Evolutionary conservation across 2,888 invertebrate species (phyloP).

Genomic region (Ptilodon capucinus): DNA sequence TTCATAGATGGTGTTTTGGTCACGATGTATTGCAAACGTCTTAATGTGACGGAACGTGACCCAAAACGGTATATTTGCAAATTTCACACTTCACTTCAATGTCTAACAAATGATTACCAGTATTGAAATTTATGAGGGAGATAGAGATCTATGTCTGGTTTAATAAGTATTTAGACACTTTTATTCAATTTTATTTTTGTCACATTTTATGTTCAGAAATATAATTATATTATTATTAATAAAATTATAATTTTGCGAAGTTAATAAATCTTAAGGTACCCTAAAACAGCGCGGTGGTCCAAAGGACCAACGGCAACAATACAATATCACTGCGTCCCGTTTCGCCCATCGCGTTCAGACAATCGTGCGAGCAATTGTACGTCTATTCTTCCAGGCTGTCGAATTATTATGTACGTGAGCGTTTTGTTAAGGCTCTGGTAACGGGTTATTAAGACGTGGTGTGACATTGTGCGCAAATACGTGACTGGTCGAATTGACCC

Average conservation of each 20-base stretch:
- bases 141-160: too few species aligned
- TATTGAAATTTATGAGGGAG: too few species aligned
- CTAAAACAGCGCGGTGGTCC: conserved; percentile 32
- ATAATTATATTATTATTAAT: too few species aligned
- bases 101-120: too few species aligned
- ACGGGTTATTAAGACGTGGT: conserved; percentile 34
- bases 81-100: too few species aligned
- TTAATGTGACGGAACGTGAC: too few species aligned
- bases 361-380: conserved; percentile 37
- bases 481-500: conserved; percentile 12
- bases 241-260: conserved; percentile 11
- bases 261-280: conserved; percentile 18
- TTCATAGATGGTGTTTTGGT: too few species aligned
- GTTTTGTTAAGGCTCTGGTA: conserved; percentile 25
- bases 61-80: too few species aligned
- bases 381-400: conserved; percentile 32
- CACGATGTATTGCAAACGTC: too few species aligned
- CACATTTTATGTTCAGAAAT: too few species aligned
- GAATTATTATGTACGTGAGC: conserved; percentile 44
- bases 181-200: too few species aligned
- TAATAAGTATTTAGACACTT: too few species aligned
- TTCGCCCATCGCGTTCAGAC: conserved; percentile 28
- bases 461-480: conserved; percentile 9
- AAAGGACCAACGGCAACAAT: conserved; percentile 31
- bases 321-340: conserved; percentile 34